Percentiles rank a stretch among this genome's conserved stretches.
Evolutionary conservation across 1,140 invertebrate species (phyloP).

Genomic region (Brachionus paranguensis): DNA sequence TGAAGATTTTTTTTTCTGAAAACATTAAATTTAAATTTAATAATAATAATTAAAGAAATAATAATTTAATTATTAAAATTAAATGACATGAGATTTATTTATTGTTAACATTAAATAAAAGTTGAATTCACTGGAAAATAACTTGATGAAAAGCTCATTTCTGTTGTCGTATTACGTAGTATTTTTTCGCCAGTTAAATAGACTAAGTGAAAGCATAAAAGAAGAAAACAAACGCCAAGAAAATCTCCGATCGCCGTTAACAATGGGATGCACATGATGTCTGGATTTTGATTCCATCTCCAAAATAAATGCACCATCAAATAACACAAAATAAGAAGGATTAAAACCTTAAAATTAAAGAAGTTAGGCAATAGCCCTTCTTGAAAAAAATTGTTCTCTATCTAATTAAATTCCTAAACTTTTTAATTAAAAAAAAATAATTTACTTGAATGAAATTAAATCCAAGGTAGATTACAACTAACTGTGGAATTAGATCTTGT

Average conservation of each 20-base stretch:
- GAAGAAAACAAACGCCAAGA: slow-evolving; percentile 65
- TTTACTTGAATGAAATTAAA: slow-evolving; percentile 49
- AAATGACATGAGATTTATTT: too few relatives aligned
- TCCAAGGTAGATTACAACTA: slow-evolving; percentile 73
- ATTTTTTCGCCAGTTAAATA: slow-evolving; percentile 3
- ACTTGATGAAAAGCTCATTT: background rate
- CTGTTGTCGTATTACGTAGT: background rate
- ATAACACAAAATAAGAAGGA: slow-evolving; percentile 63
- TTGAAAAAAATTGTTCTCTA: too few relatives aligned
- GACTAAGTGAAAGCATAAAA: slow-evolving; percentile 8
- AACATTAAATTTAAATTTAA: too few relatives aligned
- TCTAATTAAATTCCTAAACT: too few relatives aligned
- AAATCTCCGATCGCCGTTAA: slow-evolving; percentile 88
- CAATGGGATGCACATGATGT: slow-evolving; percentile 90
- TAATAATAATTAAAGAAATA: too few relatives aligned
- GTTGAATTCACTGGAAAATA: background rate
- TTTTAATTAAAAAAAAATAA: background rate
- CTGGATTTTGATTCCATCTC: slow-evolving; percentile 76
- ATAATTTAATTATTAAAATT: too few relatives aligned
- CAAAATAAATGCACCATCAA: slow-evolving; percentile 79
- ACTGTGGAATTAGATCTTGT: slow-evolving; percentile 68
- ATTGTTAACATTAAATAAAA: background rate
- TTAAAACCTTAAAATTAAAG: slow-evolving; percentile 59
- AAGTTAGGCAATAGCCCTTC: too few relatives aligned
- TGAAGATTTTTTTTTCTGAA: too few relatives aligned